These are phyloP conservation scores for Amblyraja radiata DNA, from an alignment of 2,797 vertebrate genomes.

Conservation along the genomic window DNA sequence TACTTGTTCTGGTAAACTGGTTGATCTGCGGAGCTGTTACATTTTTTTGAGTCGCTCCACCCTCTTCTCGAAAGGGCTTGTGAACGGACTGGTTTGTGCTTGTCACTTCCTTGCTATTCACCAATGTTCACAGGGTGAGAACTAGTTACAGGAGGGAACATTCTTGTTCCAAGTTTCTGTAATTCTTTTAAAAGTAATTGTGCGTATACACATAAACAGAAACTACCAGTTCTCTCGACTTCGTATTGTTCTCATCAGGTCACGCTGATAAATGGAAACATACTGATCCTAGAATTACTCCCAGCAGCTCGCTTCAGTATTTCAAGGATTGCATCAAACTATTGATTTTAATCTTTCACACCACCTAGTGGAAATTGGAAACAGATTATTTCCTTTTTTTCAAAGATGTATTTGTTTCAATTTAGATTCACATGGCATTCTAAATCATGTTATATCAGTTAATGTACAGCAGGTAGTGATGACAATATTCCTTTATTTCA, in stretches of 20 bases:
- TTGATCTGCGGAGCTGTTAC: neutral
- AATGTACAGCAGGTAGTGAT: neutral
- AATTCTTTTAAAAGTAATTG: slow-evolving; percentile 2
- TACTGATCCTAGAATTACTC: neutral
- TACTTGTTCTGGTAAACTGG: neutral
- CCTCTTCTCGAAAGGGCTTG: slow-evolving; percentile 9
- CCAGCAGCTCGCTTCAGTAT: neutral
- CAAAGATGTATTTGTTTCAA: neutral
- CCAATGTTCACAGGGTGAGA: neutral
- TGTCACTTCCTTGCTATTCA: neutral
- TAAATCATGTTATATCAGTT: neutral
- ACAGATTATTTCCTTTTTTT: neutral
- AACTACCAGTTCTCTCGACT: slow-evolving; percentile 27
- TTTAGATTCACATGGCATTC: neutral
- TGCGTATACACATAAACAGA: slow-evolving; percentile 24
- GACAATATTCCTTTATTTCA: too few relatives aligned
- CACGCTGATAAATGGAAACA: slow-evolving; percentile 27
- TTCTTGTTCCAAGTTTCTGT: slow-evolving; percentile 28
- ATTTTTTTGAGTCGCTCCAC: neutral
- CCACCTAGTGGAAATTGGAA: slow-evolving; percentile 28
- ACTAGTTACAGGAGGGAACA: slow-evolving; percentile 11
- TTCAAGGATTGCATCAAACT: neutral
- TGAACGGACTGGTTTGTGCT: neutral
- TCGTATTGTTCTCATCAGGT: neutral
- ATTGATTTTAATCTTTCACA: slow-evolving; percentile 3